A percentile compares a stretch with the other conserved stretches of the same genome.
Evolutionary conservation across 2,888 invertebrate species (phyloP).

Genomic region (Sphecodes monilicornis): DNA sequence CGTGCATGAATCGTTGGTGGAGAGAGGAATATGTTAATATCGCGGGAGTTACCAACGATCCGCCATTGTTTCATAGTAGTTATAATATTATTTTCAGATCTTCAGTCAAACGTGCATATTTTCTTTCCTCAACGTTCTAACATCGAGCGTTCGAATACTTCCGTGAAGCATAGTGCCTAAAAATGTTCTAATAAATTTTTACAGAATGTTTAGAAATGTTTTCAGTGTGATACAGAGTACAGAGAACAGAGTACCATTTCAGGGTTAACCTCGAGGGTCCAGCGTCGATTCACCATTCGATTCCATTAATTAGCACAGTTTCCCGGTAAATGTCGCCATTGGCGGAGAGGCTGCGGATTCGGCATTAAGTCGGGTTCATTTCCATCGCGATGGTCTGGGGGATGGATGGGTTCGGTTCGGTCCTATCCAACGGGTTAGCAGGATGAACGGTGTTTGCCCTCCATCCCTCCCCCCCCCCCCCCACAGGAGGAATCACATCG

Average conservation of each 20-base stretch:
- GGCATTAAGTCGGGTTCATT: constrained; percentile 45
- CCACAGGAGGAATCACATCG: neutral
- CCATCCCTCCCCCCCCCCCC: no score
- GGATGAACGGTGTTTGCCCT: neutral
- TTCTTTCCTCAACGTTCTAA: no score
- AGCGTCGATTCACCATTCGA: constrained; percentile 25
- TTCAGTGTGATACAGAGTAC: no score
- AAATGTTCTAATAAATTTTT: no score
- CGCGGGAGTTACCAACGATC: constrained; percentile 34
- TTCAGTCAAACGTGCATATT: no score
- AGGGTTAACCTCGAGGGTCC: neutral
- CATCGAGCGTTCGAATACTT: no score
- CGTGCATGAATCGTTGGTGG: neutral
- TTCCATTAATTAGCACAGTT: constrained; percentile 50
- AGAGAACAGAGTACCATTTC: neutral
- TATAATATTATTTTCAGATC: no score
- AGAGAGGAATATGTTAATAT: constrained; percentile 17
- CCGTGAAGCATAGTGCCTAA: no score
- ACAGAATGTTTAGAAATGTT: neutral
- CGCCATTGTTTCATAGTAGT: constrained; percentile 28
- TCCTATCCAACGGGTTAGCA: neutral
- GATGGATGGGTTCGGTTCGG: neutral
- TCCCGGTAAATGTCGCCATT: constrained; percentile 37
- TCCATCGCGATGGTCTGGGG: constrained; percentile 26
- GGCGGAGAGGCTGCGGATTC: constrained; percentile 26